Conservation (phyloP, 2,797 vertebrate species). For the Hapalemur alaotrensis region DNA sequence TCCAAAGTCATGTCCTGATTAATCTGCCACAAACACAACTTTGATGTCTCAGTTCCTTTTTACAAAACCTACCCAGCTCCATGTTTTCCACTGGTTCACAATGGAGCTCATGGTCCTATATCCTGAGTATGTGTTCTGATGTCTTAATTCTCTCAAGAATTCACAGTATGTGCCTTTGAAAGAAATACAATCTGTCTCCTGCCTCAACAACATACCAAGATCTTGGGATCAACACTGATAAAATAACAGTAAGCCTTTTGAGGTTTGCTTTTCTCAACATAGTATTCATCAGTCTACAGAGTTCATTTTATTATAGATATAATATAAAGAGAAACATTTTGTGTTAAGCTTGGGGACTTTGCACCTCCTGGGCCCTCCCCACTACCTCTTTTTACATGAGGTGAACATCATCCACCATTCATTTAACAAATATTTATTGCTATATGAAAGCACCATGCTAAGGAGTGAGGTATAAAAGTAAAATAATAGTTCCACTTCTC, state of each 20-base stretch:
- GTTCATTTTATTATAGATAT: not conserved
- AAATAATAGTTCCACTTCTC: not conserved
- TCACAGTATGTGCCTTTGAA: not conserved
- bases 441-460: not conserved
- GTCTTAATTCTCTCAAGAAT: not conserved
- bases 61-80: not conserved
- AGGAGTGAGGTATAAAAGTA: not conserved
- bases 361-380: not conserved
- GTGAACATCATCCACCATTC: not conserved
- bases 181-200: not conserved
- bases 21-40: not conserved
- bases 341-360: not conserved
- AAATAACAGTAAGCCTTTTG: not conserved
- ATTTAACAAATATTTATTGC: not conserved
- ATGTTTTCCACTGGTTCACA: not conserved
- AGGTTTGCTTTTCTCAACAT: not conserved
- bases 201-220: not conserved
- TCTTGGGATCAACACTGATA: not conserved
- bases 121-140: not conserved
- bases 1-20: not conserved
- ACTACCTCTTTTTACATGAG: not conserved
- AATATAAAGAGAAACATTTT: not conserved
- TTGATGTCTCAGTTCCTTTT: not conserved
- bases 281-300: not conserved
- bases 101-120: accelerated